phyloP scores from a whole-genome alignment of 2,888 invertebrate genomes.

The Caenorhabditis becei region DNA sequence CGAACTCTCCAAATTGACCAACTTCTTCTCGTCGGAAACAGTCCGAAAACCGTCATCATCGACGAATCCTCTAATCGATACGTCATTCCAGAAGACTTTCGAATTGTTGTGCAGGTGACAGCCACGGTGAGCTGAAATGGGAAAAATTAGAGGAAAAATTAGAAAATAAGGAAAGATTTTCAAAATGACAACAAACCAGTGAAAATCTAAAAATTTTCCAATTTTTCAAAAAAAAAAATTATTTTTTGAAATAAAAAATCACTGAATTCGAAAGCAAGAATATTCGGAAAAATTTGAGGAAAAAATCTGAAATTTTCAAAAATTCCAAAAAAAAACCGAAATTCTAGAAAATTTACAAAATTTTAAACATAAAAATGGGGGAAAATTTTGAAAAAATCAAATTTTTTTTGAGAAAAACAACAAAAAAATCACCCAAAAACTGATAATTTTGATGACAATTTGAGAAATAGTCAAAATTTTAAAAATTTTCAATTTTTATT shows the following conservation, averaged over 20 bases:
- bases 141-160: too few species aligned
- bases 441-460: too few species aligned
- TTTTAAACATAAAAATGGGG: too few species aligned
- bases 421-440: neutral
- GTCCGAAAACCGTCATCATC: slow-evolving; percentile 42
- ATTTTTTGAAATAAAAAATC: neutral
- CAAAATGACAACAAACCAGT: too few species aligned
- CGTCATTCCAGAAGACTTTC: slow-evolving; percentile 43
- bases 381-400: neutral
- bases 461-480: too few species aligned
- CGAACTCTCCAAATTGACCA: slow-evolving; percentile 35
- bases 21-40: slow-evolving; percentile 26
- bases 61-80: slow-evolving; percentile 22
- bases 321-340: neutral
- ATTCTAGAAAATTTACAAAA: too few species aligned
- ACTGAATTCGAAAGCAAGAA: too few species aligned
- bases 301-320: too few species aligned
- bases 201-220: slow-evolving; percentile 5
- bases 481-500: too few species aligned
- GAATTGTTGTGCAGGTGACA: slow-evolving; percentile 23
- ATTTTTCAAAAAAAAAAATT: slow-evolving; percentile 3
- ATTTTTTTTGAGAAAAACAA: too few species aligned
- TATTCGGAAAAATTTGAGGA: too few species aligned
- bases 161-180: too few species aligned
- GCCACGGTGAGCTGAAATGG: slow-evolving; percentile 14